Evolutionary conservation across 2,888 invertebrate species (phyloP).

Genomic region (Mythimna vitellina): DNA sequence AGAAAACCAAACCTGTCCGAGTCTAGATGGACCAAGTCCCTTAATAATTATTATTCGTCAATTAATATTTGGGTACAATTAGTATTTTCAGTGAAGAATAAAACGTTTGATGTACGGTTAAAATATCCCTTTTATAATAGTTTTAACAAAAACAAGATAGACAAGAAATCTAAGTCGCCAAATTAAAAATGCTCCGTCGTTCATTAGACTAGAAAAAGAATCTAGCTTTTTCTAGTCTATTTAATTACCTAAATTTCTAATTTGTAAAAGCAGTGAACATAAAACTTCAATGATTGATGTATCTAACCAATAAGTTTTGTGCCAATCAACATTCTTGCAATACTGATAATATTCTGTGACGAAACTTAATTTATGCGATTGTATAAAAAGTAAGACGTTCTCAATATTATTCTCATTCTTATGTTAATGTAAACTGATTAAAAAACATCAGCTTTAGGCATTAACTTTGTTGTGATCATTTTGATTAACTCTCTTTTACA

Average conservation of each 20-base stretch:
- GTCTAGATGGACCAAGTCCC: no score
- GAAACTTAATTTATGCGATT: constrained; percentile 36
- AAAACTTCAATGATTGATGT: neutral
- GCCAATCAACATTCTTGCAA: constrained; percentile 17
- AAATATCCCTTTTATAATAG: no score
- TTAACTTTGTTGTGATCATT: constrained; percentile 3
- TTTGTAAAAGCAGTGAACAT: neutral
- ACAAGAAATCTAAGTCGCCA: neutral
- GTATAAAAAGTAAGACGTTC: constrained; percentile 43
- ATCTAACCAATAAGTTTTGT: no score
- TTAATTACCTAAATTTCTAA: neutral
- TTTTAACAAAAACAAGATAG: neutral
- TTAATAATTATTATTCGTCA: no score
- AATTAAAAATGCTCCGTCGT: neutral
- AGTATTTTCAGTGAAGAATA: no score
- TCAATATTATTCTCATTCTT: constrained; percentile 37
- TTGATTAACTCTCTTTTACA: constrained; percentile 41
- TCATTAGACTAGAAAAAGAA: neutral
- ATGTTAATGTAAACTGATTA: constrained; percentile 33
- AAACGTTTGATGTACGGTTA: no score
- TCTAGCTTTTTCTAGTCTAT: no score
- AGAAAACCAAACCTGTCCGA: no score
- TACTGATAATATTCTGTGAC: constrained; percentile 3
- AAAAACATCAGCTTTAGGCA: neutral
- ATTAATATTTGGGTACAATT: no score